phyloP scores from a whole-genome alignment of 2,888 invertebrate genomes.

The Timandra comae region DNA sequence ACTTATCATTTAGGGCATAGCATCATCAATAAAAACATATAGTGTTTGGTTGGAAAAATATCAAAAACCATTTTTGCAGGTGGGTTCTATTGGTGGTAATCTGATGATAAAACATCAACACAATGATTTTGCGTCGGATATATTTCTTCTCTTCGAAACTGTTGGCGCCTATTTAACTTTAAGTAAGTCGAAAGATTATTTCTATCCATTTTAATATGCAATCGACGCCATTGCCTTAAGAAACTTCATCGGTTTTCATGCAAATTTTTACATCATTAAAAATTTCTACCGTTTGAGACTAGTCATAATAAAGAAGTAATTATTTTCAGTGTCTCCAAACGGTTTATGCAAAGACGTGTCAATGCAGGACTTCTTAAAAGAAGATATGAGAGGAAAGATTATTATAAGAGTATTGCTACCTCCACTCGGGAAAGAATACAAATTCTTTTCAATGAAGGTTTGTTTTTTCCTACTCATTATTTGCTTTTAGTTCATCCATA shows the following conservation, averaged over 20 bases:
- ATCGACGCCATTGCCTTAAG: too few species aligned
- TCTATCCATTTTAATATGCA: too few species aligned
- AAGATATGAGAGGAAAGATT: constrained; percentile 57
- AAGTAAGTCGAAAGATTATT: too few species aligned
- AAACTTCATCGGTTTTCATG: too few species aligned
- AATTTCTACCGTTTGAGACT: too few species aligned
- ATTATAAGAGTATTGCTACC: constrained; percentile 39
- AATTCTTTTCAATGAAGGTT: constrained; percentile 42
- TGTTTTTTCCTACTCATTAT: too few species aligned
- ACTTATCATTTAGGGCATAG: too few species aligned
- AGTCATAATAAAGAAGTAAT: not conserved
- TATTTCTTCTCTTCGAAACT: constrained; percentile 73
- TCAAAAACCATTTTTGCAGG: too few species aligned
- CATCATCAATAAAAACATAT: too few species aligned
- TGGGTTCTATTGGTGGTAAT: constrained; percentile 83
- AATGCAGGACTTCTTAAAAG: constrained; percentile 53
- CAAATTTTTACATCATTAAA: too few species aligned
- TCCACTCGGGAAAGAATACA: constrained; percentile 29
- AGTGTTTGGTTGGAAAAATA: too few species aligned
- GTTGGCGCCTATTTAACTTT: constrained; percentile 43
- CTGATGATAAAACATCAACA: constrained; percentile 81
- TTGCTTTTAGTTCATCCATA: too few species aligned
- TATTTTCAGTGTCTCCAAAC: constrained; percentile 30
- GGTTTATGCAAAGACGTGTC: constrained; percentile 32
- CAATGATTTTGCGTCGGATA: constrained; percentile 82